Base-by-base conservation (phyloP, 2,797 vertebrate species). In the Lepidocolaptes lacrymiger region DNA sequence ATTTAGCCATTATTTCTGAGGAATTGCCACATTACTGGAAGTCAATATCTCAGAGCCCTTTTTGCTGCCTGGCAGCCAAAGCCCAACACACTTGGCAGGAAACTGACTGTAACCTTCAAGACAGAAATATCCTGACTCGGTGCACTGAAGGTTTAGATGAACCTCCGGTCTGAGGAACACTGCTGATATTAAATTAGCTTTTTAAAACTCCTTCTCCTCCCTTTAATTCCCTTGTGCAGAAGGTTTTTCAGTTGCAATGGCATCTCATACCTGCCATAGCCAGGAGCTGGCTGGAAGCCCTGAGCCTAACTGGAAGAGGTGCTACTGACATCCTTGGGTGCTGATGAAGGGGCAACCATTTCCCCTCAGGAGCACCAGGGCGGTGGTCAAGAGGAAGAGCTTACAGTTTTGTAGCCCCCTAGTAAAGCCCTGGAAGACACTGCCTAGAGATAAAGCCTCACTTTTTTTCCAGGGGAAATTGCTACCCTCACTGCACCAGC, bases 21-120 rank as follows among this genome's bases (percentile, higher is more conserved):
- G 72, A 95, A 89, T 28, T 91, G 85, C 61, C 63, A 84, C 68
- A 46, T 95, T 95, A 81, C 88, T 88, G 85, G 90, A 94, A 94
- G 89, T 87, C 73, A 91, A 39, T 84, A 78, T 19, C 51, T 75
- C 13, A 3, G 44, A 12, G 56, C 16, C 39, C 30, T 71, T 80
- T 94, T 44, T 84, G 27, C 59, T 91, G 51, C 63, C 83, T 91
- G 89, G 85, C 85, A 91, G 91, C 32, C 49, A 20, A 73, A 89
- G 67, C 48, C 73, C 63, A 79, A 28, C 1, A 13, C 9, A 7
- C 62, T 88, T 73, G 56, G 74, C 68, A 87, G 80, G 73, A 89
- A 95, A 49, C 15, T 1, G 30, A 68, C 82, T 89, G 49, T 61
- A 92, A 81, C 67, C 81, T 93, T 96, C 74, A 91, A 56, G 81